Evolutionary conservation across 2,888 invertebrate genomes (phyloP).

Genomic region (Athalia circularis): DNA sequence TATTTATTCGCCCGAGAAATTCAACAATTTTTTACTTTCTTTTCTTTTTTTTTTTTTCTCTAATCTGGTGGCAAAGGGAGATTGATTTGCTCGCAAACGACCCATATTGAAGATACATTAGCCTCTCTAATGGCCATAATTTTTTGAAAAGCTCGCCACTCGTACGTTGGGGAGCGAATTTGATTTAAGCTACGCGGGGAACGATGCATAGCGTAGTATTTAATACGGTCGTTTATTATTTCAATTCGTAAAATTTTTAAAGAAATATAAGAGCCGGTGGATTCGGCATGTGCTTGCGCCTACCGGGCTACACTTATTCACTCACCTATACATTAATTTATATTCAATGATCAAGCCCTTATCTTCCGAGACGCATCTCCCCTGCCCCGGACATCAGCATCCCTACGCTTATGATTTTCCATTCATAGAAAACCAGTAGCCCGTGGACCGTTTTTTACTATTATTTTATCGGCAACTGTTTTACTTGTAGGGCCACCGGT

Average conservation of each 20-base stretch:
- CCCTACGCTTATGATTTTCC: conserved; percentile 27
- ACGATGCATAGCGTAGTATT: no score
- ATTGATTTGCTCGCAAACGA: no score
- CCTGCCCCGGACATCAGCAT: conserved; percentile 27
- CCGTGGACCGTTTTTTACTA: conserved; percentile 52
- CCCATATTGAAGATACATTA: no score
- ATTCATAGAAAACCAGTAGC: conserved; percentile 44
- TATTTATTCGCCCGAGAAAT: no score
- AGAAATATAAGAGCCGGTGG: conserved; percentile 12
- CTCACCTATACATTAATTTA: conserved; percentile 23
- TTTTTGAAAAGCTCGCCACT: no score
- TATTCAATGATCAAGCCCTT: conserved; percentile 34
- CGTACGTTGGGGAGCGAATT: no score
- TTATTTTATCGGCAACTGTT: conserved; percentile 70
- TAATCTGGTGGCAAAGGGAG: no score
- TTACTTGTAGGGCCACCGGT: conserved; percentile 59
- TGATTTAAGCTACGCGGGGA: no score
- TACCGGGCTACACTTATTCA: conserved; percentile 5
- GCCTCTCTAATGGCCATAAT: no score
- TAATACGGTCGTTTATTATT: conserved; percentile 3
- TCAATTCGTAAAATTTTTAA: background rate
- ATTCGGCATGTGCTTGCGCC: background rate
- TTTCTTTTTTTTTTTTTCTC: no score
- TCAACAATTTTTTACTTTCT: no score
- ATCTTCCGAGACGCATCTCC: conserved; percentile 40